Conservation (phyloP, 2,113 vertebrate genomes). For the Poeciliopsis turrubarensis region DNA sequence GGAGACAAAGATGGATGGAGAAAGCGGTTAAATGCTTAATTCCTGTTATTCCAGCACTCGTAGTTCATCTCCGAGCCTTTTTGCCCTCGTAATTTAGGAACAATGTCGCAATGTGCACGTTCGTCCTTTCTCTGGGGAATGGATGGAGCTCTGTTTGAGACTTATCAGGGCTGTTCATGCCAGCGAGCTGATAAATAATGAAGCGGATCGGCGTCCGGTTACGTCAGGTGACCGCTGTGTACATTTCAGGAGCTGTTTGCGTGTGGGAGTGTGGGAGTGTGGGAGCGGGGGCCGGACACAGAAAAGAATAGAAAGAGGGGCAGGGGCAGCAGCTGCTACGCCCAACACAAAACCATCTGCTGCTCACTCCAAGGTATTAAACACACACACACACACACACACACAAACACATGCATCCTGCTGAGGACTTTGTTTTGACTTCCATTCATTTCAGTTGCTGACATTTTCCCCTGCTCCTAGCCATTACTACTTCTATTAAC, state of each 20-base stretch:
- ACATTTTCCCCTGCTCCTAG: no score
- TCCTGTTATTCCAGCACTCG: conserved; percentile 22
- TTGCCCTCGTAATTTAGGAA: conserved; percentile 22
- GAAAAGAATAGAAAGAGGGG: conserved; percentile 57
- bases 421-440: no score
- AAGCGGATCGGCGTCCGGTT: conserved; percentile 63
- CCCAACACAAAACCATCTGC: conserved; percentile 66
- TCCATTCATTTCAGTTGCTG: no score
- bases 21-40: conserved; percentile 16
- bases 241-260: conserved; percentile 44
- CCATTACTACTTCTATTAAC: no score
- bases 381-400: conserved; percentile 10
- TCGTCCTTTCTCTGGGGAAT: conserved; percentile 3
- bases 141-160: conserved; percentile 20
- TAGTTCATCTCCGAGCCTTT: neutral
- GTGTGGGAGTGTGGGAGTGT: conserved; percentile 15
- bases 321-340: conserved; percentile 66
- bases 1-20: conserved; percentile 25
- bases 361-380: conserved; percentile 36
- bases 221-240: conserved; percentile 66
- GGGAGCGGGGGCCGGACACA: conserved; percentile 22
- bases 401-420: neutral
- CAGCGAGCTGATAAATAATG: conserved; percentile 70
- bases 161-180: conserved; percentile 39
- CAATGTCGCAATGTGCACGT: conserved; percentile 35